Percentiles rank a stretch among this genome's conserved stretches.
Evolutionary conservation across 1,140 invertebrate genomes (phyloP).

Genomic region (Hylaeus anthracinus): DNA sequence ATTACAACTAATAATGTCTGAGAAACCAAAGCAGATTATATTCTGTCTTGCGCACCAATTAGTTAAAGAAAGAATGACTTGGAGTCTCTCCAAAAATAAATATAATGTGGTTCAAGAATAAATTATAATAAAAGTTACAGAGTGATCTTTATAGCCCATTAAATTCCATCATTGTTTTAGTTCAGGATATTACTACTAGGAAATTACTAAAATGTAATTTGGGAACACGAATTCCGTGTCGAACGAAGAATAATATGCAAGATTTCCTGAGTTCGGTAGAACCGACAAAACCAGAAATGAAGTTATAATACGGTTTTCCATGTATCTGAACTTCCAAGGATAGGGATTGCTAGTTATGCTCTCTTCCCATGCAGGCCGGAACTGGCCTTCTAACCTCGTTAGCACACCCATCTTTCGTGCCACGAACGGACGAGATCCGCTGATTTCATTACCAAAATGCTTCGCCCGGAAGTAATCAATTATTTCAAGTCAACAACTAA

Average conservation of each 20-base stretch:
- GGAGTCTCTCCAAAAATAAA: too few species aligned
- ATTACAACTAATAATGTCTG: neutral
- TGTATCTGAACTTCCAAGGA: conserved; percentile 42
- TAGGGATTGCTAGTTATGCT: conserved; percentile 34
- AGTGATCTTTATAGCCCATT: too few species aligned
- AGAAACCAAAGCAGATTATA: too few species aligned
- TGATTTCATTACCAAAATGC: conserved; percentile 63
- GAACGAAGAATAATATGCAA: conserved; percentile 13
- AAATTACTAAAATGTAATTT: neutral
- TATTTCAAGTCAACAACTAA: conserved; percentile 52
- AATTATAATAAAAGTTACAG: too few species aligned
- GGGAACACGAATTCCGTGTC: neutral
- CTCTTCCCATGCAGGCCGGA: conserved; percentile 37
- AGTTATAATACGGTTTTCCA: conserved; percentile 58
- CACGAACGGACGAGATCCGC: conserved; percentile 50
- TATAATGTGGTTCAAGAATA: too few species aligned
- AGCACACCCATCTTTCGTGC: conserved; percentile 54
- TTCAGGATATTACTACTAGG: neutral
- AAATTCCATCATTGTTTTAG: too few species aligned
- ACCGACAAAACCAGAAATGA: conserved; percentile 43
- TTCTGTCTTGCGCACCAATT: neutral
- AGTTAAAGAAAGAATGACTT: too few species aligned
- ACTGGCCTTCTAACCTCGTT: conserved; percentile 61
- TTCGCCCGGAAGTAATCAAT: conserved; percentile 60
- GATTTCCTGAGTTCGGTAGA: conserved; percentile 44